These are phyloP conservation scores for Teleogryllus occipitalis DNA, from an alignment of 1,140 invertebrate genomes.

Conservation along the genomic window DNA sequence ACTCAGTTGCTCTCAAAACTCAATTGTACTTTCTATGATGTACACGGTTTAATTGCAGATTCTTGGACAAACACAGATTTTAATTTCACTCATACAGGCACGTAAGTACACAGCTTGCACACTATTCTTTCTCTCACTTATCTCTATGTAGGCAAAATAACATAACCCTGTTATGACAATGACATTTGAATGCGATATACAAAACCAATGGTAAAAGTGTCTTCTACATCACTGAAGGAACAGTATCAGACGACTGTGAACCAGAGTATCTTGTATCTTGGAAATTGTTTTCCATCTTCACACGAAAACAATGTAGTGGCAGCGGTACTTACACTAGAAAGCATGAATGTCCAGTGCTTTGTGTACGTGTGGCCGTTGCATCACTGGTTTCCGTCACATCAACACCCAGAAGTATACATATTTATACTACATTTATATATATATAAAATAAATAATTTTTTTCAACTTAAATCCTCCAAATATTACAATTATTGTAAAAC, in stretches of 20 bases:
- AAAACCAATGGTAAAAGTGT: neutral
- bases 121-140: neutral
- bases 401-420: neutral
- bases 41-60: too few relatives aligned
- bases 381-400: neutral
- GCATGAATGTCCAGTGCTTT: neutral
- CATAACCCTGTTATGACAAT: neutral
- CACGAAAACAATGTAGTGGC: neutral
- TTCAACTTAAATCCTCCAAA: constrained; percentile 1
- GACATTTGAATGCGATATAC: neutral
- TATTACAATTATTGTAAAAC: constrained; percentile 6
- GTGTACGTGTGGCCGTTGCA: neutral
- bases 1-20: too few relatives aligned
- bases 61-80: too few relatives aligned
- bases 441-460: constrained; percentile 4
- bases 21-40: too few relatives aligned
- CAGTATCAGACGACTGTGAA: neutral
- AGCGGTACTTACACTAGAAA: neutral
- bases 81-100: too few relatives aligned
- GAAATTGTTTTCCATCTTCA: too few relatives aligned
- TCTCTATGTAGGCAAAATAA: neutral
- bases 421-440: neutral
- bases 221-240: neutral
- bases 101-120: too few relatives aligned
- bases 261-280: too few relatives aligned